Evolutionary conservation across 2,888 invertebrate species (phyloP), one percentile per base, ranked within the genome.

Genomic region (Heliconius hortense): DNA sequence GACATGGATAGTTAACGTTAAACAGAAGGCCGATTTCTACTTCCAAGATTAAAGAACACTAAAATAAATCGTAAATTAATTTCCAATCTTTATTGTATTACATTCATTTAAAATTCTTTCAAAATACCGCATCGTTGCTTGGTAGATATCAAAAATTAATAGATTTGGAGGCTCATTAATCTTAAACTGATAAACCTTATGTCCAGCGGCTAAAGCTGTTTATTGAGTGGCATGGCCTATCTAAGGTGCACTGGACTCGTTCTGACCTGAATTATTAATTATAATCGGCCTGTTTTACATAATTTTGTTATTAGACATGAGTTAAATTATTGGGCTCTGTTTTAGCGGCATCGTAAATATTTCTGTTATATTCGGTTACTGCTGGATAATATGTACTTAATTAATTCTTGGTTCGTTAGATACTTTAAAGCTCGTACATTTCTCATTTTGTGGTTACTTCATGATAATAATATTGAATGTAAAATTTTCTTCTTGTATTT

Each of bases 231-330:
- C 81, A 80, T 82, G 82, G 56, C 56, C 70, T 83, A 87, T 88
- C 86, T 85, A 81, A 85, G 84, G 87, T 85, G 72, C 74, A 77
- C 76, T 77, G 77, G 24, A 85, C 87, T 87, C 85, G 83, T 86
- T 89, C 83, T 82, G 82, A 85, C 82, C 88, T 84, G 84, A 90
- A 92, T 92, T 91, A 92, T 90, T 92, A 91, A 92, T 93, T 91
- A 89, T 88, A 90, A 93, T 89, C 87, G 87, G 84, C 80, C 83
- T 84, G 82, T 88, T 92, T 92, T 90, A 91, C 93, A 92, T 93
- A 93, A 93, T 92, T 92, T 90, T 89, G 90, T 90, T 91, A 92
- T 92, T 90, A 90, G 86, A 87, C 87, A 88, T 87, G 85, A 90
- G 87, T 90, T 90, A 89, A 92, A 89, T 89, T 91, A 92, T 89